Evolutionary conservation across 2,888 invertebrate genomes (phyloP).

Genomic region (Morpho deidamia): DNA sequence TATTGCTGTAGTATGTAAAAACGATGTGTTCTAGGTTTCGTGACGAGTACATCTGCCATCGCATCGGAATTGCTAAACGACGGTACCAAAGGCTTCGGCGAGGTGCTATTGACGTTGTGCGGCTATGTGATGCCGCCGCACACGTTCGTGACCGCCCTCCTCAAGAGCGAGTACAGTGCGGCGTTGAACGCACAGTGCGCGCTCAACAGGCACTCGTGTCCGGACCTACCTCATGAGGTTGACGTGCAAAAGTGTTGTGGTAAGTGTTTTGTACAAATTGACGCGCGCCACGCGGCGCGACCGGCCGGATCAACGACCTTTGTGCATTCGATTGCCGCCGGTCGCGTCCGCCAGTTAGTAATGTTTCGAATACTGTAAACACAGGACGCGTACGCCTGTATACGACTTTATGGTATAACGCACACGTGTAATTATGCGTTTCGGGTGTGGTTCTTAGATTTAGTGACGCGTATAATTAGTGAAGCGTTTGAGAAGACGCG

Average conservation of each 20-base stretch:
- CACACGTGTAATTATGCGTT: no score
- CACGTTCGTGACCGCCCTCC: constrained; percentile 30
- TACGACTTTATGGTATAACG: no score
- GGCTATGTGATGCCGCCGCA: constrained; percentile 37
- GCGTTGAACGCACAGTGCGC: constrained; percentile 40
- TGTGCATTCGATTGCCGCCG: no score
- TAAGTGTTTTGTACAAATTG: constrained; percentile 24
- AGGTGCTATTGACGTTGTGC: constrained; percentile 17
- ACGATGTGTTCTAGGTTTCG: constrained; percentile 27
- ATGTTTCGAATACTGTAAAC: no score
- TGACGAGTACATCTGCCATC: constrained; percentile 17
- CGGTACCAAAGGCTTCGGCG: background rate
- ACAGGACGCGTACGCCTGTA: no score
- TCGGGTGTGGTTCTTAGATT: no score
- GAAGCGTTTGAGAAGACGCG: no score
- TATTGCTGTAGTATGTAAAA: no score
- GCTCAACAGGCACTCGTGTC: constrained; percentile 34
- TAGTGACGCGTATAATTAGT: no score
- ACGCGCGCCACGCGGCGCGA: no score
- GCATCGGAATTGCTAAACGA: constrained; percentile 13
- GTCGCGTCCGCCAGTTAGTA: no score
- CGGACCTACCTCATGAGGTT: constrained; percentile 18
- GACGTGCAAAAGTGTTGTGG: constrained; percentile 39
- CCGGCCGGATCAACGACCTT: no score
- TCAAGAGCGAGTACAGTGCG: constrained; percentile 28